phyloP scores from a whole-genome alignment of 2,797 vertebrate species.

The Malurus leucopterus region DNA sequence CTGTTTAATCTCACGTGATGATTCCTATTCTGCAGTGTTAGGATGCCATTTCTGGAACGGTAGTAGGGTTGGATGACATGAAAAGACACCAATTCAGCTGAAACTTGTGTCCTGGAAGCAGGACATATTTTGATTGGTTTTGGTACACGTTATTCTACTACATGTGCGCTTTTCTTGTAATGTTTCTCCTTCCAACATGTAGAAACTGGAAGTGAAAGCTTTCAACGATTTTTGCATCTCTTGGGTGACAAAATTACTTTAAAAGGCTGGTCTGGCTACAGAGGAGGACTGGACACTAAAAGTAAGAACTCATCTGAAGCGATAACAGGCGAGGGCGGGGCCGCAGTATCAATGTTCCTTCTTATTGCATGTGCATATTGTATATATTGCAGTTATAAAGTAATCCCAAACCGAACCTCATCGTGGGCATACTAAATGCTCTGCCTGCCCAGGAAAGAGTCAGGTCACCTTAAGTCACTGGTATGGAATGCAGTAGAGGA shows the following conservation, averaged over 20 bases:
- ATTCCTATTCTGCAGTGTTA: background rate
- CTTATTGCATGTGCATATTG: accelerated
- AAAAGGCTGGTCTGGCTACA: slow-evolving; percentile 96
- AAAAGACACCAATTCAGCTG: background rate
- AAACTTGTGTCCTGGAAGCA: background rate
- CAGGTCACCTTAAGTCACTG: background rate
- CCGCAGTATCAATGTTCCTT: background rate
- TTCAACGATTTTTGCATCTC: slow-evolving; percentile 89
- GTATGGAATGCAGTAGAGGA: background rate
- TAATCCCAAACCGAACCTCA: background rate
- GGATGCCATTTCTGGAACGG: background rate
- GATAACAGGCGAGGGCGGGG: background rate
- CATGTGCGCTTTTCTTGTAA: background rate
- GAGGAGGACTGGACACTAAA: slow-evolving; percentile 96
- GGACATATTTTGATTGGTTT: background rate
- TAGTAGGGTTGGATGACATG: background rate
- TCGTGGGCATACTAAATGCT: background rate
- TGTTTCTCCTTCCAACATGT: background rate
- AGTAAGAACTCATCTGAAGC: slow-evolving; percentile 75
- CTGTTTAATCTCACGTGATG: background rate
- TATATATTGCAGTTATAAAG: background rate
- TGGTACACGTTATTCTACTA: background rate
- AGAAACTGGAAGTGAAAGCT: slow-evolving; percentile 93
- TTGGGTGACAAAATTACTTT: slow-evolving; percentile 89
- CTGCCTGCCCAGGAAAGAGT: background rate